phyloP scores from a whole-genome alignment of 2,113 vertebrate genomes.

The Phoxinus phoxinus region DNA sequence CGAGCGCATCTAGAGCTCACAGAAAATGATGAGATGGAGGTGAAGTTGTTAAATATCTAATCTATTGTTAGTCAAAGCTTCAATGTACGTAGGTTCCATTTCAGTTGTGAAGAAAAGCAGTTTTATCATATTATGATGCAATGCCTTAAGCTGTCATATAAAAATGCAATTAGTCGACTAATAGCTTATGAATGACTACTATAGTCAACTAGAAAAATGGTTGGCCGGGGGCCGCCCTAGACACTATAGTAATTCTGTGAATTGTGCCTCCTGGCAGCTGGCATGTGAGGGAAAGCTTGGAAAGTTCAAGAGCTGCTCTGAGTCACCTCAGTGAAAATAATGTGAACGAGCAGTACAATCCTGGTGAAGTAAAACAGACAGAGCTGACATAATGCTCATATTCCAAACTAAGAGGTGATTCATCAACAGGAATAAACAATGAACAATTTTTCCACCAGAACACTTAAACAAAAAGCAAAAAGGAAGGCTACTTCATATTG shows the following conservation, averaged over 20 bases:
- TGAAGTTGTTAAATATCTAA: background rate
- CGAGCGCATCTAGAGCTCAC: background rate
- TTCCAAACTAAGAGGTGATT: slow-evolving; percentile 35
- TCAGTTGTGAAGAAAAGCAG: background rate
- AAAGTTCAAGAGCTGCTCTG: slow-evolving; percentile 5
- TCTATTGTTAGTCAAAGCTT: background rate
- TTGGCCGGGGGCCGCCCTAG: no score
- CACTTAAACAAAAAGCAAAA: background rate
- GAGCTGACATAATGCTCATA: slow-evolving; percentile 20
- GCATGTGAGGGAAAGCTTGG: slow-evolving; percentile 11
- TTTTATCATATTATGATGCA: background rate
- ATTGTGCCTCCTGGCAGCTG: slow-evolving; percentile 19
- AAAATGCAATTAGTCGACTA: no score
- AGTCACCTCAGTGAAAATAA: slow-evolving; percentile 39
- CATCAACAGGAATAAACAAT: slow-evolving; percentile 10
- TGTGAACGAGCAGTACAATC: background rate
- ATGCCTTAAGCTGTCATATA: background rate
- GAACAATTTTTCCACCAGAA: background rate
- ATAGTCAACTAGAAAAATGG: no score
- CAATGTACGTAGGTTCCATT: background rate
- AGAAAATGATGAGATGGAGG: slow-evolving; percentile 2
- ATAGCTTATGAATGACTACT: no score
- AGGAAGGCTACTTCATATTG: background rate
- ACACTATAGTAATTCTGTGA: background rate
- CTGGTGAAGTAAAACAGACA: background rate